phyloP scores from a whole-genome alignment of 37 sponge, comb jelly and placozoan genomes.

The Agelas oroides region DNA sequence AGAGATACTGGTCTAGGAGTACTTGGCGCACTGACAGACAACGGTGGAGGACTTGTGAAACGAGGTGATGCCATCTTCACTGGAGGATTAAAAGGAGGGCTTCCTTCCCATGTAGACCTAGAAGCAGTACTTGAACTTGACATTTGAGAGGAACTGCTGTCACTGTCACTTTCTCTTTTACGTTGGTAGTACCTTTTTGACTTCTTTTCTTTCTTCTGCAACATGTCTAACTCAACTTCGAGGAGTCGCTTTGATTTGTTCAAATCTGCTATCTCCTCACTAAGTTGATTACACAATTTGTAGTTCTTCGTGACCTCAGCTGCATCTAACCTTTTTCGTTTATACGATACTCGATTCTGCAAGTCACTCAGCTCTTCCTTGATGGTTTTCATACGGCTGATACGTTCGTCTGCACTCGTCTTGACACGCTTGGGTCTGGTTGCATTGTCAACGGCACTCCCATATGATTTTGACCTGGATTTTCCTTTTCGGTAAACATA shows the following conservation, averaged over 20 bases:
- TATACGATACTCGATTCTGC: background rate
- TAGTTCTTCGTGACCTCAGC: slow-evolving; percentile 8
- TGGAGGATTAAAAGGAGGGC: no score
- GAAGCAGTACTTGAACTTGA: slow-evolving; percentile 1
- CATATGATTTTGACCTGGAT: slow-evolving; percentile 2
- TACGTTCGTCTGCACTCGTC: slow-evolving; percentile 10
- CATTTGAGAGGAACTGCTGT: slow-evolving; percentile 5
- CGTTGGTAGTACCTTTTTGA: background rate
- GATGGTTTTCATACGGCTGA: slow-evolving; percentile 9
- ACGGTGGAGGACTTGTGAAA: no score
- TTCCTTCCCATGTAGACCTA: no score
- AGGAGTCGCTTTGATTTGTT: slow-evolving; percentile 14
- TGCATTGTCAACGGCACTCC: background rate
- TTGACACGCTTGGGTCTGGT: slow-evolving; percentile 10
- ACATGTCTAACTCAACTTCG: background rate
- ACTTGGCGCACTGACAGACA: no score
- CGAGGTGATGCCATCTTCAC: no score
- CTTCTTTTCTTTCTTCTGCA: slow-evolving; percentile 13
- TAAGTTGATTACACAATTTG: slow-evolving; percentile 3
- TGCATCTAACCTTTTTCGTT: slow-evolving; percentile 4
- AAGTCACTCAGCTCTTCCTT: slow-evolving; percentile 5
- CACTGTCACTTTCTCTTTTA: background rate
- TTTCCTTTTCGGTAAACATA: slow-evolving; percentile 2
- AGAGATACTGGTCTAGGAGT: no score
- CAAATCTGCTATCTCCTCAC: slow-evolving; percentile 3